These are phyloP conservation scores for Zaprionus vittiger DNA, from an alignment of 1,140 invertebrate genomes.

Conservation along the genomic window DNA sequence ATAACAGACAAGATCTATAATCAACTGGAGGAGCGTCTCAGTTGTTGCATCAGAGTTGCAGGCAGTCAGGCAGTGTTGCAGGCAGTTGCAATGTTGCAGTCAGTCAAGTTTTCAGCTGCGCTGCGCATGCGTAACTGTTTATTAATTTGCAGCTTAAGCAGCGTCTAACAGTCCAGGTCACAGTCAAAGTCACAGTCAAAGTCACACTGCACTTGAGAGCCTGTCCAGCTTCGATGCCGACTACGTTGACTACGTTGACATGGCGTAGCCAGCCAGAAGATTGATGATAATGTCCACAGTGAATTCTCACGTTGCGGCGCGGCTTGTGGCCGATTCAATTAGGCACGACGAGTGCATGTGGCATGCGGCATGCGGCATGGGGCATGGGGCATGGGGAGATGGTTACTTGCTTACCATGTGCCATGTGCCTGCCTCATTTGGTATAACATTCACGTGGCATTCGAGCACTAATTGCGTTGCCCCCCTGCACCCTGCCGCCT, in stretches of 20 bases:
- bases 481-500: not conserved
- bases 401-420: not conserved
- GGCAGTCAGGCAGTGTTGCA: conserved; percentile 3
- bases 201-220: not conserved
- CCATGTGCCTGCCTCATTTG: conserved; percentile 45
- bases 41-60: conserved; percentile 34
- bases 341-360: conserved; percentile 10
- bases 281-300: conserved; percentile 47
- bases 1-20: conserved; percentile 49
- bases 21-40: conserved; percentile 16
- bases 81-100: conserved; percentile 41
- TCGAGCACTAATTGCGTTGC: conserved; percentile 64
- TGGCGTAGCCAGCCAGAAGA: conserved; percentile 16
- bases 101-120: conserved; percentile 48
- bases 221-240: not conserved
- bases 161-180: conserved; percentile 7
- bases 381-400: not conserved
- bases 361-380: not conserved
- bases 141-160: conserved; percentile 65
- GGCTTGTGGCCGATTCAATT: conserved; percentile 46
- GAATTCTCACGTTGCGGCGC: conserved; percentile 47
- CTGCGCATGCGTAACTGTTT: conserved; percentile 77
- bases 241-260: conserved; percentile 22
- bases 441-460: conserved; percentile 50
- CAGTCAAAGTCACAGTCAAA: conserved; percentile 2